These are phyloP conservation scores for Diadegma fenestrale DNA, from an alignment of 2,888 invertebrate species.

Conservation along the genomic window DNA sequence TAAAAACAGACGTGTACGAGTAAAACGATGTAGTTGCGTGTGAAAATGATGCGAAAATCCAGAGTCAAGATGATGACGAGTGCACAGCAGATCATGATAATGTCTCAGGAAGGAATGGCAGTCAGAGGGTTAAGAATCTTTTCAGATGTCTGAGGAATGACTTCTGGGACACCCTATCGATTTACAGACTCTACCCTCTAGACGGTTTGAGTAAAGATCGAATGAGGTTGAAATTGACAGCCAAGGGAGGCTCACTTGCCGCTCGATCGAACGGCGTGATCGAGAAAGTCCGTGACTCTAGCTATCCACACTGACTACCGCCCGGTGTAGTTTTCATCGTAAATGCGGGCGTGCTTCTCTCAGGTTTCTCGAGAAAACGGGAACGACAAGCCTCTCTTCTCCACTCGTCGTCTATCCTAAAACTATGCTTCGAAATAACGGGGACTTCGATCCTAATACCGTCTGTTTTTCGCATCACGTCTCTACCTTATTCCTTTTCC, in stretches of 20 bases:
- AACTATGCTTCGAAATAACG: conserved; percentile 21
- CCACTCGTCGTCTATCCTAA: conserved; percentile 31
- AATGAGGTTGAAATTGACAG: conserved; percentile 60
- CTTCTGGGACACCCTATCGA: background rate
- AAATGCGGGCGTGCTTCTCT: conserved; percentile 34
- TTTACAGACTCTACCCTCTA: background rate
- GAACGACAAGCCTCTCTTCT: conserved; percentile 26
- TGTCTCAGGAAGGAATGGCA: background rate
- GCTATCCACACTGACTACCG: background rate
- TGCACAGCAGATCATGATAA: background rate
- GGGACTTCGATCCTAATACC: conserved; percentile 21
- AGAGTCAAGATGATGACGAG: background rate
- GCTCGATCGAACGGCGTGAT: conserved; percentile 49
- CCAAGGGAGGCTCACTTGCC: conserved; percentile 41
- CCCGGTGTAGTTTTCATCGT: conserved; percentile 36
- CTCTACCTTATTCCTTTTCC: background rate
- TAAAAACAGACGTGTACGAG: background rate
- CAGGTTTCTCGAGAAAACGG: conserved; percentile 24
- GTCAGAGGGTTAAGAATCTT: background rate
- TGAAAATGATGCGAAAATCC: background rate
- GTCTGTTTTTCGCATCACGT: conserved; percentile 16
- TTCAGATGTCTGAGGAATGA: background rate
- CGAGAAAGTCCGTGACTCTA: conserved; percentile 49
- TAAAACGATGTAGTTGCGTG: background rate
- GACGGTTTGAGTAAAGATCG: conserved; percentile 25